These are phyloP conservation scores for Apis mellifera DNA, from an alignment of 1,140 invertebrate genomes.

Conservation along the genomic window Amel_HAv3.1 CM009932.2:1968001-1968500, in stretches of 20 bases:
- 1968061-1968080: too few relatives aligned
- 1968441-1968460: background rate
- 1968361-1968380: background rate
- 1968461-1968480: background rate
- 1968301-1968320: background rate
- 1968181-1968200: constrained; percentile 27
- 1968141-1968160: background rate
- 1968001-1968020: background rate
- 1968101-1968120: background rate
- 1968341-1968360: background rate
- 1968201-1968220: background rate
- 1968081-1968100: too few relatives aligned
- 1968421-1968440: background rate
- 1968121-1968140: background rate
- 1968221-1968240: background rate
- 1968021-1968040: background rate
- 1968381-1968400: background rate
- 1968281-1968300: too few relatives aligned
- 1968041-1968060: background rate
- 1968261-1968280: background rate
- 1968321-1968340: background rate
- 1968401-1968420: background rate
- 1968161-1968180: background rate
- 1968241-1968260: background rate
- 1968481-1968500: background rate